Percentiles rank a stretch among this genome's conserved stretches.
Conservation (phyloP, 2,113 vertebrate species). For the Oceanodroma tethys region DNA sequence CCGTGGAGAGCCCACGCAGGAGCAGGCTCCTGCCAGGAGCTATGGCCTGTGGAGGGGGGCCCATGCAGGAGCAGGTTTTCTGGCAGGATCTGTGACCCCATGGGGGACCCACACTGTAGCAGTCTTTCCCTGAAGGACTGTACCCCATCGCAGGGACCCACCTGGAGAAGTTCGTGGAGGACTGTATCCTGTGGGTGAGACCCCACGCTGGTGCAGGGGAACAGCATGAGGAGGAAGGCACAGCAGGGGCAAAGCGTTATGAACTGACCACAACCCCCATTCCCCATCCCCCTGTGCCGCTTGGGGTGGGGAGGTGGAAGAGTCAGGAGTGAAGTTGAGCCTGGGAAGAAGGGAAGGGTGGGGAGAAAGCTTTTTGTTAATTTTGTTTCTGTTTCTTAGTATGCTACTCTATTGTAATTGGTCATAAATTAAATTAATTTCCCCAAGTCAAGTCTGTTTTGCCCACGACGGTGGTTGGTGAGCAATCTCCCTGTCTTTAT, state of each 20-base stretch:
- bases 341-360: neutral
- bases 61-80: neutral
- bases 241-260: fast-evolving
- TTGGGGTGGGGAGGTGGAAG: neutral
- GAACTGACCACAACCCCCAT: neutral
- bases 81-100: neutral
- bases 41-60: neutral
- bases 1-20: fast-evolving
- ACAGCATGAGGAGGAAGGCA: neutral
- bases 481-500: neutral
- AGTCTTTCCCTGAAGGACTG: neutral
- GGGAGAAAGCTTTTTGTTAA: neutral
- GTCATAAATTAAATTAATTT: neutral
- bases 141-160: neutral
- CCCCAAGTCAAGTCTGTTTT: neutral
- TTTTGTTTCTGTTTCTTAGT: neutral
- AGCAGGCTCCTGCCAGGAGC: neutral
- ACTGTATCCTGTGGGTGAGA: neutral
- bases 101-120: neutral
- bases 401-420: neutral
- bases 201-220: neutral
- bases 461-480: too few relatives aligned
- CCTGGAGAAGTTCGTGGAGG: neutral
- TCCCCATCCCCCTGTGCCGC: fast-evolving
- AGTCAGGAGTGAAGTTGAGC: neutral